Evolutionary conservation across 2,113 vertebrate genomes (phyloP).

Genomic region (Paramormyrops kingsleyae): DNA sequence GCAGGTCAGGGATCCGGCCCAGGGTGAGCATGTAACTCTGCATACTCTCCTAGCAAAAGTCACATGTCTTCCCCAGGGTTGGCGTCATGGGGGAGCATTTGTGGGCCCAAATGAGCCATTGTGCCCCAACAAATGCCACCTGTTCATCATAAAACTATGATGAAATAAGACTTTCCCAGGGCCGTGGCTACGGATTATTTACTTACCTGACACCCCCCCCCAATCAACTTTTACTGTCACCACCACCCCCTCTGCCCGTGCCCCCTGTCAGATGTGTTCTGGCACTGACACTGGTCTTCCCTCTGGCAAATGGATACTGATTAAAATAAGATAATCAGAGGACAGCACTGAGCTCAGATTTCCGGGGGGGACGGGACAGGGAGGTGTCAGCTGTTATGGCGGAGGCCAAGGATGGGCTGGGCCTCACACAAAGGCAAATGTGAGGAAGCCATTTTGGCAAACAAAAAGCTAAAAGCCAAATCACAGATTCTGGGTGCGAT

Average conservation of each 20-base stretch:
- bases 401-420: background rate
- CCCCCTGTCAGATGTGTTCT: background rate
- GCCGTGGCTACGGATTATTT: background rate
- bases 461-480: background rate
- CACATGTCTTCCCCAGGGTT: background rate
- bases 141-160: background rate
- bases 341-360: background rate
- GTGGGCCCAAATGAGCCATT: background rate
- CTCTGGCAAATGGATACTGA: background rate
- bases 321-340: background rate
- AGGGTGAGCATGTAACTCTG: background rate
- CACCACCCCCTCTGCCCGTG: background rate
- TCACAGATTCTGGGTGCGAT: background rate
- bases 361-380: background rate
- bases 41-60: background rate
- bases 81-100: background rate
- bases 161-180: background rate
- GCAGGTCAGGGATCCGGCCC: slow-evolving; percentile 33
- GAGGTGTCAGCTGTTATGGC: background rate
- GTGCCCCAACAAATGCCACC: background rate
- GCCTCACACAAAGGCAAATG: background rate
- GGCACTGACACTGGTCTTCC: background rate
- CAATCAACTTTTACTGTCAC: background rate
- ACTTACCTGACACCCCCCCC: background rate
- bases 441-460: background rate